Conservation (phyloP, 2,797 vertebrate genomes). For the Poeciliopsis turneri region DNA sequence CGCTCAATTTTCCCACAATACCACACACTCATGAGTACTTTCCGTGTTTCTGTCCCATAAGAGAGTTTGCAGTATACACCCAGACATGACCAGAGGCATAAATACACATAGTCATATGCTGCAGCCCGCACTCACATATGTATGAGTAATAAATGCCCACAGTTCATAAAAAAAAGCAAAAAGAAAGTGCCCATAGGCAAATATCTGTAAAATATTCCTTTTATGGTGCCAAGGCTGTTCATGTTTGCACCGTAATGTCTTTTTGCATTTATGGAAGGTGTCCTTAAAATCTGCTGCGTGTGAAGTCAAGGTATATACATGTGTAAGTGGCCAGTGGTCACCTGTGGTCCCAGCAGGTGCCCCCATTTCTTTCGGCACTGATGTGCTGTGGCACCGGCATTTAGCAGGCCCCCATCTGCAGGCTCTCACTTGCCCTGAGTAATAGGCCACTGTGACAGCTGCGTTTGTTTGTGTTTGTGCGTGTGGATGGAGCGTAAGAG, state of each 20-base stretch:
- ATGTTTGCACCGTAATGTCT: conserved; percentile 13
- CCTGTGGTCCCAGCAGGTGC: conserved; percentile 78
- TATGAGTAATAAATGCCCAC: conserved; percentile 47
- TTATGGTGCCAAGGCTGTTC: conserved; percentile 29
- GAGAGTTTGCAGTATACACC: conserved; percentile 24
- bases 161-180: conserved; percentile 31
- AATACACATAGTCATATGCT: conserved; percentile 20
- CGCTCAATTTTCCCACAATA: conserved; percentile 33
- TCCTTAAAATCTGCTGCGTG: neutral
- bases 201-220: conserved; percentile 47
- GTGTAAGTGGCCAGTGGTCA: conserved; percentile 69
- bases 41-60: conserved; percentile 16
- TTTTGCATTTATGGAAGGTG: neutral
- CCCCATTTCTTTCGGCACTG: conserved; percentile 63
- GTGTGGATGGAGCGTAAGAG: conserved; percentile 35
- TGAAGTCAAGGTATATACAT: conserved; percentile 17
- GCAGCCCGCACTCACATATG: conserved; percentile 11
- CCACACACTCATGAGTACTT: conserved; percentile 22
- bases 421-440: conserved; percentile 74
- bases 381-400: conserved; percentile 76
- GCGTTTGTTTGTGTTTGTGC: conserved; percentile 67
- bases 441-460: conserved; percentile 76
- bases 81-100: conserved; percentile 40
- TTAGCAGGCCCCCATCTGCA: conserved; percentile 76
- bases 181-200: conserved; percentile 27